Evolutionary conservation across 2,113 vertebrate genomes (phyloP).

Genomic region (Amphiprion ocellaris): DNA sequence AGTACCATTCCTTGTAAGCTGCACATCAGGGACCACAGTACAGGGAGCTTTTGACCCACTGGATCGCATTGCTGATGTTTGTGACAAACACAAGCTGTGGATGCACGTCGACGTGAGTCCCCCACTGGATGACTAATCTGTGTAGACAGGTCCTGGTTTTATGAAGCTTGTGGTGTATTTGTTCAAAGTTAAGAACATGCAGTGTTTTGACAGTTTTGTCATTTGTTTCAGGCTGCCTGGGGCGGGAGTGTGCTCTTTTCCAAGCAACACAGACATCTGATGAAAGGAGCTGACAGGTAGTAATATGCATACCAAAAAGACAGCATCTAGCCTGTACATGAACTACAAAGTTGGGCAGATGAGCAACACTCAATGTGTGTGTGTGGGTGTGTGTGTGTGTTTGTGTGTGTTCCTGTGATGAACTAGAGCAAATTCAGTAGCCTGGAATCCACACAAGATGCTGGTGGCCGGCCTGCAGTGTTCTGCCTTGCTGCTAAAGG

Average conservation of each 20-base stretch:
- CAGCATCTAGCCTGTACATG: neutral
- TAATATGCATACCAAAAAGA: neutral
- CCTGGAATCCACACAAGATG: slow-evolving; percentile 79
- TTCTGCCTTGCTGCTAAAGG: slow-evolving; percentile 61
- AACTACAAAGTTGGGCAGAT: neutral
- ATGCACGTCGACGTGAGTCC: slow-evolving; percentile 74
- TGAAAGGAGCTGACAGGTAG: slow-evolving; percentile 71
- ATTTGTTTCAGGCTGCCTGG: slow-evolving; percentile 65
- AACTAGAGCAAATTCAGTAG: slow-evolving; percentile 67
- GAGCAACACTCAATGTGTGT: no score
- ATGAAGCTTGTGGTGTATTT: neutral
- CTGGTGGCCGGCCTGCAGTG: slow-evolving; percentile 72
- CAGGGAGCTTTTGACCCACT: slow-evolving; percentile 71
- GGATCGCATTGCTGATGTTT: slow-evolving; percentile 66
- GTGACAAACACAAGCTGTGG: slow-evolving; percentile 72
- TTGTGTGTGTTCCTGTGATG: slow-evolving; percentile 17
- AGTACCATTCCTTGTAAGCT: slow-evolving; percentile 64
- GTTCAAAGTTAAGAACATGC: neutral
- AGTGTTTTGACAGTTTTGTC: neutral
- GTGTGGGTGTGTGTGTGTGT: neutral
- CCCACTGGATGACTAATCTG: neutral
- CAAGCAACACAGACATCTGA: slow-evolving; percentile 63
- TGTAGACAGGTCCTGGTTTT: neutral
- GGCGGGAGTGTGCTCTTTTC: slow-evolving; percentile 75
- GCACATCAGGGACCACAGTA: slow-evolving; percentile 69